These are phyloP conservation scores for Dysmachus trigonus DNA, from an alignment of 2,888 invertebrate genomes.

Conservation along the genomic window DNA sequence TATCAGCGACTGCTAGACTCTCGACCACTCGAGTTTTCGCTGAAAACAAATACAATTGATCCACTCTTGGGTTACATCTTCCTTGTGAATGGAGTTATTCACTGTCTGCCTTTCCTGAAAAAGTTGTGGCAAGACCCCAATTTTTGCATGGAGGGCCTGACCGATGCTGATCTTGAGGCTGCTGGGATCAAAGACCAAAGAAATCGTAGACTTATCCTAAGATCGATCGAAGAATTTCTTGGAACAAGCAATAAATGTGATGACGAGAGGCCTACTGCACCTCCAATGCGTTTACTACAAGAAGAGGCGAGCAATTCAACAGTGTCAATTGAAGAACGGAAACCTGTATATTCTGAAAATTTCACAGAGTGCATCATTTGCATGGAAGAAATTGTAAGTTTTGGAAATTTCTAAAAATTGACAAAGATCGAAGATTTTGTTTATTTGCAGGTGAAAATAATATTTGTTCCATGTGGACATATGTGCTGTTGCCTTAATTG, in stretches of 20 bases:
- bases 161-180: conserved; percentile 68
- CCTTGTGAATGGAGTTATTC: conserved; percentile 76
- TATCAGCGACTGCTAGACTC: conserved; percentile 84
- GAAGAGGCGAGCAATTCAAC: background rate
- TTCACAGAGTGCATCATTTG: conserved; percentile 83
- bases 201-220: conserved; percentile 71
- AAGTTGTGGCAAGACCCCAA: conserved; percentile 53
- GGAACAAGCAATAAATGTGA: conserved; percentile 50
- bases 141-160: conserved; percentile 62
- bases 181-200: conserved; percentile 68
- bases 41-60: conserved; percentile 72
- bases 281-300: conserved; percentile 53
- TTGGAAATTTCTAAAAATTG: conserved; percentile 42
- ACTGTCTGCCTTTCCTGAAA: conserved; percentile 77
- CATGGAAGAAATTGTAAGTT: conserved; percentile 75
- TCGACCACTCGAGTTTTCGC: conserved; percentile 73
- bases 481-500: conserved; percentile 82
- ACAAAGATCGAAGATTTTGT: conserved; percentile 41
- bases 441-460: conserved; percentile 73
- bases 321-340: background rate
- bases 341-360: conserved; percentile 51
- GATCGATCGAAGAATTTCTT: conserved; percentile 72
- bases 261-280: conserved; percentile 55
- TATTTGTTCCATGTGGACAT: conserved; percentile 89
- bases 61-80: conserved; percentile 75